A percentile compares a stretch with the other conserved stretches of the same genome.
phyloP scores from a whole-genome alignment of 2,888 invertebrate species.

The Drosophila yooni region DNA sequence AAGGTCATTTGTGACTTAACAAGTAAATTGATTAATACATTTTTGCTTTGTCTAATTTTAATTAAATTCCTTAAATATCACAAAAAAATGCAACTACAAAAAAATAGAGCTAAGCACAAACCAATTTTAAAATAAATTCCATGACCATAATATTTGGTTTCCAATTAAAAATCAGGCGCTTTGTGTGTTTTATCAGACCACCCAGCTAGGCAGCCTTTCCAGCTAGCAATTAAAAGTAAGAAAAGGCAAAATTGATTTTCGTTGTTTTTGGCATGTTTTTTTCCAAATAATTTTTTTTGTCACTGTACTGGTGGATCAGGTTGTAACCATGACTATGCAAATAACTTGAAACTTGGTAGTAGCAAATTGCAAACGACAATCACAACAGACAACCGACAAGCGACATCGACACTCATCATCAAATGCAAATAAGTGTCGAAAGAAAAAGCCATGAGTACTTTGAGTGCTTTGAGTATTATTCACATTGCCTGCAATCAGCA shows the following conservation, averaged over 20 bases:
- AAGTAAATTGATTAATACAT: slow-evolving; percentile 37
- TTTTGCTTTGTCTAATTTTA: slow-evolving; percentile 53
- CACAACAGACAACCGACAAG: slow-evolving; percentile 13
- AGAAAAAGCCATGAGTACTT: slow-evolving; percentile 37
- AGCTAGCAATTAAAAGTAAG: slow-evolving; percentile 78
- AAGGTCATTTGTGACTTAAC: slow-evolving; percentile 17
- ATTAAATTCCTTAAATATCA: slow-evolving; percentile 60
- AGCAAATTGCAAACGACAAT: slow-evolving; percentile 58
- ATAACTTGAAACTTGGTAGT: slow-evolving; percentile 60
- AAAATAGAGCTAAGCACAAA: slow-evolving; percentile 10
- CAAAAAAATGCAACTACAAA: slow-evolving; percentile 16
- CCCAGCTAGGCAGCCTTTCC: background rate
- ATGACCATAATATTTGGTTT: slow-evolving; percentile 68
- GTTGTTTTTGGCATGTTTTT: slow-evolving; percentile 28
- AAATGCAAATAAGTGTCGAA: slow-evolving; percentile 66
- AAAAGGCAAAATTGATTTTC: slow-evolving; percentile 74
- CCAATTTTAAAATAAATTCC: slow-evolving; percentile 44
- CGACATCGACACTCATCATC: slow-evolving; percentile 50
- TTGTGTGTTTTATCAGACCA: slow-evolving; percentile 38
- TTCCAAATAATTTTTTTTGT: slow-evolving; percentile 60
- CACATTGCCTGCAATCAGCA: slow-evolving; percentile 46
- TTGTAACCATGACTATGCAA: slow-evolving; percentile 74
- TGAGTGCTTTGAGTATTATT: slow-evolving; percentile 32
- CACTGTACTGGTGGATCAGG: slow-evolving; percentile 46
- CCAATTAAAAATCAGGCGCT: slow-evolving; percentile 67